These are phyloP conservation scores for Brenthis daphne DNA, from an alignment of 2,888 invertebrate genomes.

Conservation along the genomic window DNA sequence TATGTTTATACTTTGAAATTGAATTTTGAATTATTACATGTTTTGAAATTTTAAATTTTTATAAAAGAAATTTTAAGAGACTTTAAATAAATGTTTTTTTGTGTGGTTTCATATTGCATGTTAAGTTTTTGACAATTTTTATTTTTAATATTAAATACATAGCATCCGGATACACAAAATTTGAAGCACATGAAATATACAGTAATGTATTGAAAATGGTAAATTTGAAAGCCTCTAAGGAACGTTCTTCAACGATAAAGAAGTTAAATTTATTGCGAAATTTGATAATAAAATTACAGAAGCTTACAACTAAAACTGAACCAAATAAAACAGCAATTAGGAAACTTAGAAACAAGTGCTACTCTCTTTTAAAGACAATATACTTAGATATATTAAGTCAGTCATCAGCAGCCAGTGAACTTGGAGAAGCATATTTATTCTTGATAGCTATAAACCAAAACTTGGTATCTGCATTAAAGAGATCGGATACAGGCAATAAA, in stretches of 20 bases:
- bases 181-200: conserved; percentile 55
- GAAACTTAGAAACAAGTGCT: conserved; percentile 52
- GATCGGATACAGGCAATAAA: conserved; percentile 59
- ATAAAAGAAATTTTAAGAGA: background rate
- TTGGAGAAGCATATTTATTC: conserved; percentile 52
- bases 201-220: conserved; percentile 50
- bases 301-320: conserved; percentile 42
- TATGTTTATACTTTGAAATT: conserved; percentile 36
- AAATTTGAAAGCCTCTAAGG: conserved; percentile 47
- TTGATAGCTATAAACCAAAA: conserved; percentile 54
- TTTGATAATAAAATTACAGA: conserved; percentile 50
- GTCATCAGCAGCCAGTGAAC: conserved; percentile 40
- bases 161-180: conserved; percentile 51
- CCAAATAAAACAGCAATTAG: conserved; percentile 46
- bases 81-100: background rate
- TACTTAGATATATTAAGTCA: conserved; percentile 50
- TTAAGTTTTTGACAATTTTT: background rate
- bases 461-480: conserved; percentile 58
- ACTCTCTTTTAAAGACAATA: conserved; percentile 48
- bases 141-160: conserved; percentile 14
- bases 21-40: too few relatives aligned
- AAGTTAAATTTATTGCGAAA: conserved; percentile 48
- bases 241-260: conserved; percentile 43
- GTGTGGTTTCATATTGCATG: background rate
- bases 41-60: too few relatives aligned